Base-by-base conservation (phyloP, 2,888 invertebrate genomes). In the Pegoplata infirma region DNA sequence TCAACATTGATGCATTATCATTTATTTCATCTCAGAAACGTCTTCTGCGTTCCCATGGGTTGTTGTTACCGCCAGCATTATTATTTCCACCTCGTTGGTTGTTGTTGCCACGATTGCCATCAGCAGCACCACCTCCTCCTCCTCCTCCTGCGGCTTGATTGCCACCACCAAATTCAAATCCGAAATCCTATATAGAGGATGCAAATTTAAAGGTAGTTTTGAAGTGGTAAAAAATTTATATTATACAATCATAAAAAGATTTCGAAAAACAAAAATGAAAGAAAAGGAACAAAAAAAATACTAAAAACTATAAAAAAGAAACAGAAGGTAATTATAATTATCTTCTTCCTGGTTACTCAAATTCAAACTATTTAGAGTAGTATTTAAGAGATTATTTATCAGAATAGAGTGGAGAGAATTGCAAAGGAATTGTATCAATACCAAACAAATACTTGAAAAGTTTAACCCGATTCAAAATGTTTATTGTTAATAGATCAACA, bases 121-220 rank as follows among this genome's bases (percentile, higher is more conserved):
- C 82, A 74, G 82, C 81, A 74, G 83, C 84, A 75, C 86, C 87
- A 83, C 86, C 25, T 5, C 3, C 87, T 86, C n/a, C n/a, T n/a
- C n/a, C n/a, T n/a, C n/a, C n/a, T n/a, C 86, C 88, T 87, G 87
- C 88, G 85, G 86, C 88, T 85, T 88, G 88, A 85, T 88, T 88
- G 84, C 86, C 87, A 84, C 86, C 87, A 82, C 86, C 88, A 86
- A 88, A 88, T 82, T 89, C 88, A 88, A 88, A 88, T 84, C 84
- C 75, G 75, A 79, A 77, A 67, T 80, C 76, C 77, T 73, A 80
- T 75, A 78, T 77, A 67, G 53, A 80, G 77, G 71, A 77, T 74
- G 74, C 74, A 80, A 77, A 80, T 78, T 80, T 78, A 80, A 78
- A 75, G 75, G 71, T 79, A 75, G 66, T 47, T 79, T 79, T 79